A percentile compares a stretch with the other conserved stretches of the same genome.
Evolutionary conservation across 2,797 vertebrate genomes (phyloP).

Genomic region (Hydrocynus forskahlii): DNA sequence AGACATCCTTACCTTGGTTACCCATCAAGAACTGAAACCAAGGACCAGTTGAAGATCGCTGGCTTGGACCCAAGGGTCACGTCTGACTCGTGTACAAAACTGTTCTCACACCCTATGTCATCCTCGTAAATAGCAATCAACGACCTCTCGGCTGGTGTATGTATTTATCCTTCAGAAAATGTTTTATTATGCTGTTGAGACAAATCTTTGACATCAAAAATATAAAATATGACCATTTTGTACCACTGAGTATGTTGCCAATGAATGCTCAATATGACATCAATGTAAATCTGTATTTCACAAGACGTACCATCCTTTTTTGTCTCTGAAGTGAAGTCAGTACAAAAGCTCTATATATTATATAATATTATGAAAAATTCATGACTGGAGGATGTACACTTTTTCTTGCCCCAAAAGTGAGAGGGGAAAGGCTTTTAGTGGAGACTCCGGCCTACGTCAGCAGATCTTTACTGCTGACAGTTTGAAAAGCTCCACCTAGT

Average conservation of each 20-base stretch:
- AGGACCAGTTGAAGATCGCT: conserved; percentile 57
- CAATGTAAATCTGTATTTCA: conserved; percentile 49
- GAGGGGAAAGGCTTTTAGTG: neutral
- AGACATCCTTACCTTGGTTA: conserved; percentile 58
- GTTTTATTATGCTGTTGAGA: conserved; percentile 78
- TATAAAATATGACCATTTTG: conserved; percentile 40
- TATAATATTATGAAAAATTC: neutral
- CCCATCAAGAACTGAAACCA: conserved; percentile 56
- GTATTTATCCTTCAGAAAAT: conserved; percentile 75
- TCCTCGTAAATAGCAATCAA: conserved; percentile 73
- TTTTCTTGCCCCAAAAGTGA: neutral
- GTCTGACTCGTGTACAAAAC: conserved; percentile 75
- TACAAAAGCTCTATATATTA: conserved; percentile 15
- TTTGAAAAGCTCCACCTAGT: conserved; percentile 59
- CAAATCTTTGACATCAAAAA: conserved; percentile 74
- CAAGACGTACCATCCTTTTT: conserved; percentile 25
- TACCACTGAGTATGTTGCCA: conserved; percentile 52
- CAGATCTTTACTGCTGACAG: conserved; percentile 6
- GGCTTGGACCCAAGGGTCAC: conserved; percentile 60
- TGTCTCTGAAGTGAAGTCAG: conserved; percentile 33
- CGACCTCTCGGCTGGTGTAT: conserved; percentile 72
- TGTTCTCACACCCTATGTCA: conserved; percentile 65
- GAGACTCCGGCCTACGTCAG: neutral
- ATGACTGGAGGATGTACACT: conserved; percentile 36
- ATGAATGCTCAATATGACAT: conserved; percentile 54